A percentile compares a stretch with the other conserved stretches of the same genome.
phyloP scores from a whole-genome alignment of 1,140 invertebrate species.

The Acyrthosiphon pisum region DNA sequence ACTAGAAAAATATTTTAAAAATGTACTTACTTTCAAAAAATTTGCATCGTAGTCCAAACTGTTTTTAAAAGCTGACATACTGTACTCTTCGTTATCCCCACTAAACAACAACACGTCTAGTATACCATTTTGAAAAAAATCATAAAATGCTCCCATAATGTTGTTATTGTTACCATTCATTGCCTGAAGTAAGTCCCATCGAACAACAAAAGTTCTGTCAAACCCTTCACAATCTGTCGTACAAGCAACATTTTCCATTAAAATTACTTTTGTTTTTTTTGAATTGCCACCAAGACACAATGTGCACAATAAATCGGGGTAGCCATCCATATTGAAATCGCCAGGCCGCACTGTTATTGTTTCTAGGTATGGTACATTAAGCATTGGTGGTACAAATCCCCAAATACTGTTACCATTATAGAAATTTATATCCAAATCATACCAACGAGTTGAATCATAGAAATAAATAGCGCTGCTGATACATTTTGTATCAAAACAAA shows the following conservation, averaged over 20 bases:
- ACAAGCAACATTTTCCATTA: slow-evolving; percentile 81
- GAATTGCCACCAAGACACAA: slow-evolving; percentile 66
- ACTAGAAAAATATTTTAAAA: background rate
- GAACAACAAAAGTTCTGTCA: slow-evolving; percentile 77
- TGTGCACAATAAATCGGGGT: slow-evolving; percentile 87
- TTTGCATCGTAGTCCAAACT: slow-evolving; percentile 91
- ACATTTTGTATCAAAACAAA: slow-evolving; percentile 74
- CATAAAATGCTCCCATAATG: slow-evolving; percentile 88
- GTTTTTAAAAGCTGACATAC: slow-evolving; percentile 82
- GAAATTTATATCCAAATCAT: slow-evolving; percentile 75
- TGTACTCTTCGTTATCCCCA: slow-evolving; percentile 63
- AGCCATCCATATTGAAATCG: slow-evolving; percentile 96
- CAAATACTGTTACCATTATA: slow-evolving; percentile 73
- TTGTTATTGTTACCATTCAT: slow-evolving; percentile 77
- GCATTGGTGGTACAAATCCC: slow-evolving; percentile 70
- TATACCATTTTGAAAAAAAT: slow-evolving; percentile 87
- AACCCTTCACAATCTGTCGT: slow-evolving; percentile 68
- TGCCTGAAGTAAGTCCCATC: slow-evolving; percentile 74
- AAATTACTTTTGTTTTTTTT: slow-evolving; percentile 70
- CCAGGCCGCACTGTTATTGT: slow-evolving; percentile 84
- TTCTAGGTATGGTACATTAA: slow-evolving; percentile 68
- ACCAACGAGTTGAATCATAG: slow-evolving; percentile 71
- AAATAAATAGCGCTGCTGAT: slow-evolving; percentile 74
- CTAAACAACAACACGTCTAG: slow-evolving; percentile 82
- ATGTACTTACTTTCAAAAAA: slow-evolving; percentile 76